Base-by-base conservation (phyloP, 2,113 vertebrate genomes). In the Aegotheles bennettii region DNA sequence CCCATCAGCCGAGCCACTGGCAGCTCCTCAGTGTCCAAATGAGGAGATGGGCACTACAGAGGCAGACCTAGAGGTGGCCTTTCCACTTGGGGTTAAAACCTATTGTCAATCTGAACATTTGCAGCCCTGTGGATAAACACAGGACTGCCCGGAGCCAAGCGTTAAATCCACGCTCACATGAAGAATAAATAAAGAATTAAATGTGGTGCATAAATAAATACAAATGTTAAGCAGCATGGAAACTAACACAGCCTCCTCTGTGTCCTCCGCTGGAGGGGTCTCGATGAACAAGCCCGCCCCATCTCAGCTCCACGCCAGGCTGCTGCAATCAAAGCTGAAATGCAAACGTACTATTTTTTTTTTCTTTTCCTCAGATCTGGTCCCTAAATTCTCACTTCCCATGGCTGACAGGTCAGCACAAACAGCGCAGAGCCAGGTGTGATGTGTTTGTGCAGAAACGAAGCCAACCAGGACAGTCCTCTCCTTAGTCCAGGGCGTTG, bases 161-260 rank as follows among this genome's bases (percentile, higher is more conserved):
- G 15, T 47, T 89, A 82, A 92, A 76, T 54, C 94, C 45, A 4
- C 1, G 0, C 68, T 89, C 80, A 25, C 35, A 75, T 5, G 64
- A 57, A 94, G 92, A 84, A 89, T 93, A 96, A 97, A 96, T 95
- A 95, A 97, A 95, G 91, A 92, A 81, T 89, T 94, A 71, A 93
- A 84, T 2, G 19, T 0, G 16, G 67, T 31, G 69, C 76, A 53
- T 84, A 90, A 96, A 96, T 96, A 97, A 97, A 94, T 53, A 84
- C 73, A 60, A 95, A 64, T 11, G 17, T 60, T n/a, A 38, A 75
- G 76, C 10, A 0, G 85, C 3, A 20, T 10, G 3, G 90, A 87
- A 78, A 82, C 59, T 16, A 57, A 84, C 88, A 69, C 73, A 57
- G 83, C 50, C 79, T 33, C 8, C 85, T 74, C 83, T 84, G 85